Evolutionary conservation across 2,888 invertebrate species (phyloP).

Genomic region (Hemaris fuciformis): DNA sequence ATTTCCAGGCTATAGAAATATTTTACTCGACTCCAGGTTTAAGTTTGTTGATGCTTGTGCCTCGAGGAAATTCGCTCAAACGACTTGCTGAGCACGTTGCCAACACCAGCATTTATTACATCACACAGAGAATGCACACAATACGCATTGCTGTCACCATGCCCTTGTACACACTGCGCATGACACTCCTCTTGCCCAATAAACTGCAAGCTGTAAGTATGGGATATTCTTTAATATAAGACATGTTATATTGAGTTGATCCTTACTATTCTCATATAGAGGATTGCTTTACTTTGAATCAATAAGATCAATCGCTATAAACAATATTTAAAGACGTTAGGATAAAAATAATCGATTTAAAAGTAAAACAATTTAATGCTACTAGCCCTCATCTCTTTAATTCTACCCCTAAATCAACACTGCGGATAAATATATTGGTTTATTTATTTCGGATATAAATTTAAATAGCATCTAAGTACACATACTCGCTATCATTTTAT

Average conservation of each 20-base stretch:
- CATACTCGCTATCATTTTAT: too few relatives aligned
- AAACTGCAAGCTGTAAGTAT: constrained; percentile 63
- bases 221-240: not conserved
- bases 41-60: constrained; percentile 60
- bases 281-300: too few relatives aligned
- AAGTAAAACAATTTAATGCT: too few relatives aligned
- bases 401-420: too few relatives aligned
- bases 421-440: too few relatives aligned
- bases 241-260: too few relatives aligned
- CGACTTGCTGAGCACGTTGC: constrained; percentile 40
- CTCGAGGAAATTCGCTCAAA: constrained; percentile 51
- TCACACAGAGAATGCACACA: constrained; percentile 42
- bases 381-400: too few relatives aligned
- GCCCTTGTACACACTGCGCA: constrained; percentile 71
- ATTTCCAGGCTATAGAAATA: constrained; percentile 67
- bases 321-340: not conserved
- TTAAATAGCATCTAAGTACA: too few relatives aligned
- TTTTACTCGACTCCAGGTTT: constrained; percentile 61
- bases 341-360: too few relatives aligned
- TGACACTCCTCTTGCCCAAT: constrained; percentile 67
- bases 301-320: not conserved
- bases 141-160: constrained; percentile 58
- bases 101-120: constrained; percentile 35
- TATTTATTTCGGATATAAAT: too few relatives aligned
- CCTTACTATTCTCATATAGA: too few relatives aligned